Percentiles rank a stretch among this genome's conserved stretches.
These are phyloP conservation scores for Amblyteles armatorius DNA, from an alignment of 2,888 invertebrate species.

Conservation along the genomic window DNA sequence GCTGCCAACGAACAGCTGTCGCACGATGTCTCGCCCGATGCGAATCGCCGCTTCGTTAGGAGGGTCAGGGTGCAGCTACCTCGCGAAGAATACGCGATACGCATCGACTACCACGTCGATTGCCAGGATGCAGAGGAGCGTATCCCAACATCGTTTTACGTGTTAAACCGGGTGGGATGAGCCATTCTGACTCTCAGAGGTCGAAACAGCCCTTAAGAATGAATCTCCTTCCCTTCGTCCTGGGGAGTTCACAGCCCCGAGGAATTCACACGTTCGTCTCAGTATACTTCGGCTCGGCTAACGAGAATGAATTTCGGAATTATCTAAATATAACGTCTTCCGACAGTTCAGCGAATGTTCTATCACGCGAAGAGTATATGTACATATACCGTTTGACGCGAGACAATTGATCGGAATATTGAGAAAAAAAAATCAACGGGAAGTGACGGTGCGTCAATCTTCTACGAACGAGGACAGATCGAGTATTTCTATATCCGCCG, in stretches of 20 bases:
- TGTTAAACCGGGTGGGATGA: too few species aligned
- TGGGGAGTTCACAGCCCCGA: neutral
- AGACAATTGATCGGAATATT: neutral
- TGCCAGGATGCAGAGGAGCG: too few species aligned
- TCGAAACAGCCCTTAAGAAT: neutral
- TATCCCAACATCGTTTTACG: too few species aligned
- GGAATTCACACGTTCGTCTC: conserved; percentile 10
- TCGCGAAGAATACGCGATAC: conserved; percentile 27
- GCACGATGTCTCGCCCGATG: conserved; percentile 36
- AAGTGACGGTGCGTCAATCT: conserved; percentile 8
- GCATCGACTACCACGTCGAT: neutral
- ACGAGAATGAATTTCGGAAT: conserved; percentile 6
- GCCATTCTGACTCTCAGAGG: too few species aligned
- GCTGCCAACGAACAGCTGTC: conserved; percentile 62
- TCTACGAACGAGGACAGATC: neutral
- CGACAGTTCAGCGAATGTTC: neutral
- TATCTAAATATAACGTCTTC: neutral
- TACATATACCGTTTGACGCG: neutral
- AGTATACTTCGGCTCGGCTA: neutral
- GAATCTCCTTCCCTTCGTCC: conserved; percentile 19
- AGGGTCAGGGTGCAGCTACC: conserved; percentile 26
- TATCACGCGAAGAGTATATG: neutral
- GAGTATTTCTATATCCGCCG: neutral
- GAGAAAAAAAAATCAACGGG: neutral
- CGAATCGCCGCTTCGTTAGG: conserved; percentile 55